A percentile compares a stretch with the other conserved stretches of the same genome.
These are phyloP conservation scores for Oophaga pumilio DNA, from an alignment of 2,113 vertebrate species.

Conservation along the genomic window DNA sequence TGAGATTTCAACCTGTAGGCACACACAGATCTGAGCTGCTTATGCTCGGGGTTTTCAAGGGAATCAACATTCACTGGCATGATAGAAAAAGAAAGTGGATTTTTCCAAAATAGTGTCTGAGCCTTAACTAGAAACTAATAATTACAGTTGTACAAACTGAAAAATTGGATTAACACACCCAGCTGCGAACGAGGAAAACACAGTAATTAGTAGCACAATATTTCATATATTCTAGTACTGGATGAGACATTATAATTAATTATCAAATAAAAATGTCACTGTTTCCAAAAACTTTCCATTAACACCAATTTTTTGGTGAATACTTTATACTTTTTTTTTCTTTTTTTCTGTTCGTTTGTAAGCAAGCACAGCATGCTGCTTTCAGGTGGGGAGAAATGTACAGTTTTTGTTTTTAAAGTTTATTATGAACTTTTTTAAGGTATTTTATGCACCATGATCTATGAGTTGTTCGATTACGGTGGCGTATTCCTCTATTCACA, in stretches of 20 bases:
- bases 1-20: conserved; percentile 57
- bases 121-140: conserved; percentile 48
- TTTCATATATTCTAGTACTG: neutral
- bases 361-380: neutral
- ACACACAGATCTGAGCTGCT: conserved; percentile 39
- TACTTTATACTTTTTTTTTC: neutral
- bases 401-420: too few relatives aligned
- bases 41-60: conserved; percentile 48
- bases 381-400: too few relatives aligned
- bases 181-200: conserved; percentile 38
- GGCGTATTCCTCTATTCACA: too few relatives aligned
- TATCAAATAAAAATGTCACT: neutral
- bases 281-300: neutral
- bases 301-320: neutral
- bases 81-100: conserved; percentile 47
- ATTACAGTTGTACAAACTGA: conserved; percentile 52
- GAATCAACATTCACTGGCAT: conserved; percentile 46
- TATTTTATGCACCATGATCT: too few relatives aligned
- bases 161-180: conserved; percentile 47
- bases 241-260: neutral
- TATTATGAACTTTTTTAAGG: too few relatives aligned
- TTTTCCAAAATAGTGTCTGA: conserved; percentile 32
- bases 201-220: conserved; percentile 44
- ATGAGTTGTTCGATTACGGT: too few relatives aligned
- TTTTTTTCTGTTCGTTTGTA: neutral